A percentile compares a stretch with the other conserved stretches of the same genome.
Evolutionary conservation across 2,888 invertebrate genomes (phyloP).

Genomic region (Cephus rjabovi): DNA sequence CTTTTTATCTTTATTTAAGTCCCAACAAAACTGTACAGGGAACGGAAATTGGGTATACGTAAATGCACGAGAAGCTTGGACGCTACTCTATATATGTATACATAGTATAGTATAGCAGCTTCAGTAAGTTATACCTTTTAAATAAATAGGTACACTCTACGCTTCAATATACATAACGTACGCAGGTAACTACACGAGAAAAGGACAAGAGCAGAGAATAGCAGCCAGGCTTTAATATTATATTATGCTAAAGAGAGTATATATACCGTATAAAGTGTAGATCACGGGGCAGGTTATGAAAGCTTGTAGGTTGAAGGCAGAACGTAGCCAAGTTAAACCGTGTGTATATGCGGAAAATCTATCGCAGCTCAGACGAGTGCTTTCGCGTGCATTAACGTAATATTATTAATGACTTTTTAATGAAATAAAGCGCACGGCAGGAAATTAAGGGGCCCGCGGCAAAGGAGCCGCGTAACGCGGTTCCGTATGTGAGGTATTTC

Average conservation of each 20-base stretch:
- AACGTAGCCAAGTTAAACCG: not conserved
- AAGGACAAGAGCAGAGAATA: slow-evolving; percentile 6
- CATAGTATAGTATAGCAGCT: not conserved
- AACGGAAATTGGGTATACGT: not conserved
- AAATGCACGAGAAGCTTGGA: not conserved
- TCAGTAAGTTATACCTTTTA: not conserved
- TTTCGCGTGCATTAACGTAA: slow-evolving; percentile 31
- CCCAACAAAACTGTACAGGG: not conserved
- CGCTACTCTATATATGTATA: no score
- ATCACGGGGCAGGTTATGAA: not conserved
- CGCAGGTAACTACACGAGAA: not conserved
- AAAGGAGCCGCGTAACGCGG: not conserved
- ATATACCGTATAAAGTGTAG: not conserved
- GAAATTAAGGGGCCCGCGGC: slow-evolving; percentile 42
- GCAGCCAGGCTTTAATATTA: slow-evolving; percentile 27
- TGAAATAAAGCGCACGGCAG: slow-evolving; percentile 47
- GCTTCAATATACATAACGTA: not conserved
- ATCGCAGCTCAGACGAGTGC: not conserved
- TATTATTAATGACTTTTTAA: slow-evolving; percentile 51
- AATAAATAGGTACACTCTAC: not conserved
- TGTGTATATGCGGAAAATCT: not conserved
- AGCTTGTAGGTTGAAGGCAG: not conserved
- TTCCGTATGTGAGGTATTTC: not conserved
- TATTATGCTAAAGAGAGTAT: slow-evolving; percentile 16
- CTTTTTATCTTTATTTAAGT: not conserved